These are phyloP conservation scores for Stegana nigrithorax DNA, from an alignment of 2,888 invertebrate species.

Conservation along the genomic window DNA sequence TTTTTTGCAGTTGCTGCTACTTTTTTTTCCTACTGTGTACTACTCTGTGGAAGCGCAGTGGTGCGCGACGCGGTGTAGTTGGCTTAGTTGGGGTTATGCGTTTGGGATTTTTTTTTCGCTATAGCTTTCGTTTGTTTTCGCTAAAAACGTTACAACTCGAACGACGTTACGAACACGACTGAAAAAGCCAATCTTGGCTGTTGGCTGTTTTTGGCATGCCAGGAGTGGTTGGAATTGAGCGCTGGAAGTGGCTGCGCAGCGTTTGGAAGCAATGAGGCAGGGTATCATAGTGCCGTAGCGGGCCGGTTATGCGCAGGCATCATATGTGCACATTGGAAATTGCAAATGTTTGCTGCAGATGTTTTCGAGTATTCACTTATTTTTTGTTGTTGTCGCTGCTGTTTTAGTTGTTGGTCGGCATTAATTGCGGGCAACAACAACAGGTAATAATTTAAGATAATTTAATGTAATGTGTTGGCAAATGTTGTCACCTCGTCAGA, in stretches of 20 bases:
- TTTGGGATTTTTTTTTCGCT: conserved; percentile 7
- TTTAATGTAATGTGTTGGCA: no score
- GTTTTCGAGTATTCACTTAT: no score
- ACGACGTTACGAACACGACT: conserved; percentile 66
- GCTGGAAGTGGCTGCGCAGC: no score
- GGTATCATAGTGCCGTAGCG: background rate
- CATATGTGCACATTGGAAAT: conserved; percentile 14
- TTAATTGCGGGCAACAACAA: no score
- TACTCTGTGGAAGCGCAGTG: conserved; percentile 40
- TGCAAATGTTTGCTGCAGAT: background rate
- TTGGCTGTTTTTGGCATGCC: background rate
- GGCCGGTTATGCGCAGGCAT: conserved; percentile 24
- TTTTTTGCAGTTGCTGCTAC: conserved; percentile 25
- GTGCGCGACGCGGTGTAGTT: conserved; percentile 41
- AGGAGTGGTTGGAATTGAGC: background rate
- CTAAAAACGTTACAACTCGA: conserved; percentile 44
- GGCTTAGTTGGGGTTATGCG: no score
- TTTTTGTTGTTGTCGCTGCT: no score
- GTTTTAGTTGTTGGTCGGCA: no score
- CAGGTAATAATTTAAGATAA: no score
- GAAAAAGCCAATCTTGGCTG: conserved; percentile 28
- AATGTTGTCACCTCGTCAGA: no score
- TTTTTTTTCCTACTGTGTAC: no score
- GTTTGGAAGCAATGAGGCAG: background rate
- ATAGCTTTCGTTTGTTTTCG: conserved; percentile 26